Percentiles rank a stretch among this genome's conserved stretches.
Conservation (phyloP, 1,140 invertebrate species). For the Pristionchus pacificus region DNA sequence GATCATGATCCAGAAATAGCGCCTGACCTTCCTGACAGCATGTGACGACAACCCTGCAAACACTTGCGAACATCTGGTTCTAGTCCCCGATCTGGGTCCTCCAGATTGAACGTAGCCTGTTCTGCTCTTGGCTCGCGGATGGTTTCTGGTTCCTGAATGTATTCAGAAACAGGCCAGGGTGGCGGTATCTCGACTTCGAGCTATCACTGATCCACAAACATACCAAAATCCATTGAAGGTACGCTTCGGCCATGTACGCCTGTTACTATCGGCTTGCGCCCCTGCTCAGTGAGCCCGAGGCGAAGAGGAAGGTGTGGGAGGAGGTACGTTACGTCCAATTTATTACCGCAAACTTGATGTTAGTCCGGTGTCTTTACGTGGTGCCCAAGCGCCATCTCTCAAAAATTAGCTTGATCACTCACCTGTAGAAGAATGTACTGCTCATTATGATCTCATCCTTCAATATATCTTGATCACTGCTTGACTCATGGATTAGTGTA, state of each 20-base stretch:
- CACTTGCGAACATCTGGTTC: not conserved
- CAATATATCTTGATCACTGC: too few species aligned
- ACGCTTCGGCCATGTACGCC: slow-evolving; percentile 31
- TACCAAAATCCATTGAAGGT: slow-evolving; percentile 12
- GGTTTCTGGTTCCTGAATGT: not conserved
- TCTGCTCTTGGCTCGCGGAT: not conserved
- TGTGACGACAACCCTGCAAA: too few species aligned
- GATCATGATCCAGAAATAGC: not conserved
- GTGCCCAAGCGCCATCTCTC: too few species aligned
- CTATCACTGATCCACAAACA: not conserved
- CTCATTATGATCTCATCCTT: too few species aligned
- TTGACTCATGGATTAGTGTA: too few species aligned
- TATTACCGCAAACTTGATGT: too few species aligned
- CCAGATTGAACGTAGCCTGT: not conserved
- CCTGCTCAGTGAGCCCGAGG: slow-evolving; percentile 9
- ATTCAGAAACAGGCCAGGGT: not conserved
- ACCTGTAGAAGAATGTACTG: too few species aligned
- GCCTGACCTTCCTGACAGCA: too few species aligned
- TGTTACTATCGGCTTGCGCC: slow-evolving; percentile 33
- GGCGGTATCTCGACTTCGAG: not conserved
- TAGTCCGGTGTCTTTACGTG: too few species aligned
- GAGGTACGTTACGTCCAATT: too few species aligned
- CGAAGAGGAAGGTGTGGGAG: slow-evolving; percentile 23
- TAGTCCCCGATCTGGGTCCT: not conserved
- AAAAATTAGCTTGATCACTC: too few species aligned